phyloP scores from a whole-genome alignment of 1,140 invertebrate species.

The Ridgeia piscesae region DNA sequence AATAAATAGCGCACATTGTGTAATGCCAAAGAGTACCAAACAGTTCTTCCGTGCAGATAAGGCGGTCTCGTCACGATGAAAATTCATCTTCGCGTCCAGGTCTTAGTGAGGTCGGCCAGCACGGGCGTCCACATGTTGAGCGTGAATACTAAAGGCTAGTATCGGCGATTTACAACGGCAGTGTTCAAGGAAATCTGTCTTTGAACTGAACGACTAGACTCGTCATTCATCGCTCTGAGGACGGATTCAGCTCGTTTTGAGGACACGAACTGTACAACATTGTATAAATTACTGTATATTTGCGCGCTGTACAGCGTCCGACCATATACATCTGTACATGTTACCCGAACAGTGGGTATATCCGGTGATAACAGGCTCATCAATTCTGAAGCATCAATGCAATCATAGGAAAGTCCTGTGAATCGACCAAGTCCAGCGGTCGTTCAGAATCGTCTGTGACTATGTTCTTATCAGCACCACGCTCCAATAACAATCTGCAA shows the following conservation, averaged over 20 bases:
- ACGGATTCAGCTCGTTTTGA: neutral
- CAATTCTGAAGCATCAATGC: conserved; percentile 13
- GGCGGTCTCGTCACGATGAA: too few relatives aligned
- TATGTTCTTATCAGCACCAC: conserved; percentile 47
- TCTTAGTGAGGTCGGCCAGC: too few relatives aligned
- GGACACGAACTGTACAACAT: neutral
- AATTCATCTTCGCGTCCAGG: too few relatives aligned
- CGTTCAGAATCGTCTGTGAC: conserved; percentile 53
- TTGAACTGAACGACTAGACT: neutral
- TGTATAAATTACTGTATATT: neutral
- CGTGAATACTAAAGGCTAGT: too few relatives aligned
- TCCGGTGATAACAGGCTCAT: neutral
- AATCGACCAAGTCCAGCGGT: conserved; percentile 55
- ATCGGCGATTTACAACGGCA: too few relatives aligned
- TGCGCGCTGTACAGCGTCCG: neutral
- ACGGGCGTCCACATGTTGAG: too few relatives aligned
- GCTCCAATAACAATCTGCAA: conserved; percentile 47
- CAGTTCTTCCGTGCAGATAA: too few relatives aligned
- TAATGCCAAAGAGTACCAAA: too few relatives aligned
- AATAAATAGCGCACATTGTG: neutral
- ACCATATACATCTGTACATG: neutral
- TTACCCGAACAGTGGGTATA: neutral
- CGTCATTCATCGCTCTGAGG: neutral
- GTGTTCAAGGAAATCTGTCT: neutral
- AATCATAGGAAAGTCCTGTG: conserved; percentile 30